Evolutionary conservation across 2,888 invertebrate species (phyloP).

Genomic region (Macropis europaea): DNA sequence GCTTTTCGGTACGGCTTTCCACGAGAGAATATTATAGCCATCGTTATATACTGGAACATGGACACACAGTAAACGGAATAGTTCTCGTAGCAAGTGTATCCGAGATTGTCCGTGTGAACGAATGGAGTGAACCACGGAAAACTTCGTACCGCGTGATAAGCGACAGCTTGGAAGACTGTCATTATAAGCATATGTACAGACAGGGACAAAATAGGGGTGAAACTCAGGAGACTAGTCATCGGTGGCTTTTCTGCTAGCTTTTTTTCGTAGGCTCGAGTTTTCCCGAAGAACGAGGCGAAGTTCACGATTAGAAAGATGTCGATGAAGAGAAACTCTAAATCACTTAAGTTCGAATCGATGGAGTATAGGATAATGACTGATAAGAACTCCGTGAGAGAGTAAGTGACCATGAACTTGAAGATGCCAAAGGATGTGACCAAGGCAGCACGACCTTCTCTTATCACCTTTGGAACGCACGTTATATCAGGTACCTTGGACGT

Average conservation of each 20-base stretch:
- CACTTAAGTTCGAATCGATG: conserved; percentile 84
- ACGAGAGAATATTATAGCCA: conserved; percentile 84
- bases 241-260: conserved; percentile 81
- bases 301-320: conserved; percentile 84
- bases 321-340: conserved; percentile 85
- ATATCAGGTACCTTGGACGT: conserved; percentile 91
- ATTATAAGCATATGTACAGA: conserved; percentile 81
- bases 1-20: conserved; percentile 85
- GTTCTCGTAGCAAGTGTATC: conserved; percentile 82
- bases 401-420: conserved; percentile 95
- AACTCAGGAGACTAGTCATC: conserved; percentile 81
- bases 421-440: conserved; percentile 94
- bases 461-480: conserved; percentile 89
- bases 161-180: conserved; percentile 79
- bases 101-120: conserved; percentile 73
- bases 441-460: conserved; percentile 92
- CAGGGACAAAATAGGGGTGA: conserved; percentile 82
- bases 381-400: conserved; percentile 93
- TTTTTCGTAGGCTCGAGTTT: conserved; percentile 81
- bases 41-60: conserved; percentile 85
- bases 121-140: conserved; percentile 83
- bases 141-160: conserved; percentile 80
- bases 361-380: conserved; percentile 89
- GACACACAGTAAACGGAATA: conserved; percentile 84
- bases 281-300: conserved; percentile 85